A percentile compares a stretch with the other conserved stretches of the same genome.
These are phyloP conservation scores for Notodonta dromedarius DNA, from an alignment of 2,888 invertebrate species.

Conservation along the genomic window DNA sequence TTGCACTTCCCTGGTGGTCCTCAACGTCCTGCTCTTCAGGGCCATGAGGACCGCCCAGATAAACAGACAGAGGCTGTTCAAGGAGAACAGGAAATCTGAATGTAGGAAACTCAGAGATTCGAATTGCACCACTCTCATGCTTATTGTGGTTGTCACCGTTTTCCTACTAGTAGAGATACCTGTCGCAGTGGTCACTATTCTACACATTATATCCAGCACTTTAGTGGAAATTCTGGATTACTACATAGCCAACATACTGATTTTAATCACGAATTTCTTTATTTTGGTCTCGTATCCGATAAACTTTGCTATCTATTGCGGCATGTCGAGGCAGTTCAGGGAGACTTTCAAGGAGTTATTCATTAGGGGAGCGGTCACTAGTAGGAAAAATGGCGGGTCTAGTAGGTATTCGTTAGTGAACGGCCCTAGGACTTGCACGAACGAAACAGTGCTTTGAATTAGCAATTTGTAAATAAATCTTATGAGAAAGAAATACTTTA, in stretches of 20 bases:
- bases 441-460: conserved; percentile 90
- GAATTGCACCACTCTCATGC: conserved; percentile 94
- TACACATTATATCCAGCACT: conserved; percentile 92
- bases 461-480: conserved; percentile 36
- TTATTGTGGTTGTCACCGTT: conserved; percentile 93
- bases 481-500: conserved; percentile 19
- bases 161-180: conserved; percentile 94
- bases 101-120: conserved; percentile 91
- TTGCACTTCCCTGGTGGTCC: conserved; percentile 93
- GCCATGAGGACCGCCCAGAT: conserved; percentile 94
- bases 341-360: conserved; percentile 96
- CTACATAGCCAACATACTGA: conserved; percentile 89
- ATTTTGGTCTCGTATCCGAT: conserved; percentile 96
- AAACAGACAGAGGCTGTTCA: conserved; percentile 90
- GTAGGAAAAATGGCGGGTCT: conserved; percentile 87
- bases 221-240: conserved; percentile 90
- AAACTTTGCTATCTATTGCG: conserved; percentile 98
- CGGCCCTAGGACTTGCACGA: conserved; percentile 92
- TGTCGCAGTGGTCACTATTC: conserved; percentile 90
- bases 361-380: conserved; percentile 85
- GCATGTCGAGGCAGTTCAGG: conserved; percentile 97
- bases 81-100: conserved; percentile 90
- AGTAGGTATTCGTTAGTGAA: conserved; percentile 92
- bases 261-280: conserved; percentile 94
- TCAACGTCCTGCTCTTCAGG: conserved; percentile 93